Base-by-base conservation (phyloP, 2,888 invertebrate species). In the Cremastinae sp. region DNA sequence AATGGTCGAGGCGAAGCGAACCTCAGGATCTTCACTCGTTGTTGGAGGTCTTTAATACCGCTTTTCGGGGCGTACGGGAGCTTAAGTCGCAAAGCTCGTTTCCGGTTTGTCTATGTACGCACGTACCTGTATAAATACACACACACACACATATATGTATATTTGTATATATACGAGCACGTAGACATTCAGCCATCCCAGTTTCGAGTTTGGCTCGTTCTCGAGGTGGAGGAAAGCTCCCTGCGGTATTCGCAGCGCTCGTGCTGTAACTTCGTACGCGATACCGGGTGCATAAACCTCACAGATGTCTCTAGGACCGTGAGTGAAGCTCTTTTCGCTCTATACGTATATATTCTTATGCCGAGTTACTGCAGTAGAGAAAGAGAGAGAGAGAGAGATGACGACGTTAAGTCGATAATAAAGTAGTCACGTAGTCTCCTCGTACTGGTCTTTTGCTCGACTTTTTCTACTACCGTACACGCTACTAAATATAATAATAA, bases 361-460 rank as follows among this genome's bases (percentile, higher is more conserved):
- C n/a, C n/a, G n/a, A 55, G 45, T 14, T 56, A 66, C 47, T 56
- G 28, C 55, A 51, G 35, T 14, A 35, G 39, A 47, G 53, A n/a
- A 12, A 20, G 18, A 39, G 51, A 55, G 18, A 10, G 39, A 49
- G 37, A 51, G 51, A 47, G 55, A 28, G 22, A 10, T 20, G 55
- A 65, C 56, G 12, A 61, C 66, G 71, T 68, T 75, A 72, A 75
- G 75, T 75, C 75, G 71, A 75, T 75, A 75, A 75, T 75, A 75
- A 75, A 72, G 75, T 72, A 62, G 75, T 75, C 75, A 75, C 75
- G 75, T 72, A 75, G 71, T 45, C 66, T 75, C 22, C 58, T 43
- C 64, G 22, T 68, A 56, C 43, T 56, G 28, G 53, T 56, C 18
- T 64, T 47, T 22, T 62, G 7, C 39, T 20, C 53, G 41, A 51